These are phyloP conservation scores for Bubo bubo DNA, from an alignment of 2,113 vertebrate genomes.

Conservation along the genomic window DNA sequence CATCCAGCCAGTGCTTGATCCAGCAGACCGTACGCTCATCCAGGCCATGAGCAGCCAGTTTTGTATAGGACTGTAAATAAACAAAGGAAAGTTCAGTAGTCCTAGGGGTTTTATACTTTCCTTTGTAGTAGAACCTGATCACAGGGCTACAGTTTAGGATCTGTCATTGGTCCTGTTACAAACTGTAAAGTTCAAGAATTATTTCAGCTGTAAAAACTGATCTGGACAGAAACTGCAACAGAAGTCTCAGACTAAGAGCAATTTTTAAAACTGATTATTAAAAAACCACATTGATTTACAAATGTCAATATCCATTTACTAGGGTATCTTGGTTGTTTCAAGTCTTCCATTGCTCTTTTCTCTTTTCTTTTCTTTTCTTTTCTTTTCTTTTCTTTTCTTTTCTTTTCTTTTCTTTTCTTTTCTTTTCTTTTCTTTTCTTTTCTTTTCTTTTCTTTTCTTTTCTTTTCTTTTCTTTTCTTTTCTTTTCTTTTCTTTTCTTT, in stretches of 20 bases:
- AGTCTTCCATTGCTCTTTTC: not conserved
- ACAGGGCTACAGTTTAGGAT: not conserved
- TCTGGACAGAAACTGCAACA: not conserved
- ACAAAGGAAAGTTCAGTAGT: not conserved
- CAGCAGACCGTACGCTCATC: too few species aligned
- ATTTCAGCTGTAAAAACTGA: slow-evolving; percentile 2
- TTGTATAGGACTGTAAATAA: not conserved
- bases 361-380: not conserved
- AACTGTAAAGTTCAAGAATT: not conserved
- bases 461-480: too few species aligned
- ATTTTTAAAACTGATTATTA: not conserved
- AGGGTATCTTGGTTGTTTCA: not conserved
- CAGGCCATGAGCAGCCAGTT: not conserved
- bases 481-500: too few species aligned
- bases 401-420: too few species aligned
- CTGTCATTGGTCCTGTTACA: not conserved
- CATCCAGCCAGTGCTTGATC: too few species aligned
- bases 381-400: too few species aligned
- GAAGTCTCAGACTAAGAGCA: not conserved
- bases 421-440: too few species aligned
- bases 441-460: too few species aligned
- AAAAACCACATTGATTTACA: not conserved
- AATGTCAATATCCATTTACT: not conserved
- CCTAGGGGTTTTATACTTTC: not conserved
- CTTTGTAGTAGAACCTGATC: not conserved